A percentile compares a stretch with the other conserved stretches of the same genome.
These are phyloP conservation scores for Drosophila neotestacea DNA, from an alignment of 2,888 invertebrate genomes.

Conservation along the genomic window DNA sequence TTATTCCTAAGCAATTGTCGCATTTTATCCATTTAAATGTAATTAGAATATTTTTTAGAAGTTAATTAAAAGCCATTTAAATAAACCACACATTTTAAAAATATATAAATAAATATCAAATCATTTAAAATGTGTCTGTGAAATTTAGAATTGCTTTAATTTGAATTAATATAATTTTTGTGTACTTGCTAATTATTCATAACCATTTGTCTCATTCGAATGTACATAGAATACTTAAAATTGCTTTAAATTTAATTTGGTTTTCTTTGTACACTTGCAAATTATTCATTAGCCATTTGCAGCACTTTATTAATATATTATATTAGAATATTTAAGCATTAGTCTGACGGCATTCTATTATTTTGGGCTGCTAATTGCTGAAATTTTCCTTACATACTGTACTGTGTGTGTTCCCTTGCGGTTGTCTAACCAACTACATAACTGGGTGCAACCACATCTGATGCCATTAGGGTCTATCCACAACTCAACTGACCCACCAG, in stretches of 20 bases:
- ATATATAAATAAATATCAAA: no score
- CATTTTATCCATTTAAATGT: no score
- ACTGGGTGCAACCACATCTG: slow-evolving; percentile 10
- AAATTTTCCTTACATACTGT: background rate
- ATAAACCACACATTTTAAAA: no score
- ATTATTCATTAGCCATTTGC: background rate
- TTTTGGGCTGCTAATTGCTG: slow-evolving; percentile 8
- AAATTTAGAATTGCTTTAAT: background rate
- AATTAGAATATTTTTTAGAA: no score
- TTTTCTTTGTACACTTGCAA: background rate
- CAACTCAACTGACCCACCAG: slow-evolving; percentile 10
- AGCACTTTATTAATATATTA: background rate
- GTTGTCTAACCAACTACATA: slow-evolving; percentile 29
- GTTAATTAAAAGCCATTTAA: no score
- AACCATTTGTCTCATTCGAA: background rate
- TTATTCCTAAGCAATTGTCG: no score
- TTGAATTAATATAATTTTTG: background rate
- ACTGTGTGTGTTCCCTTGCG: slow-evolving; percentile 13
- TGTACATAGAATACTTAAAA: no score
- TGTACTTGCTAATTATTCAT: background rate
- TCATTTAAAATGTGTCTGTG: no score
- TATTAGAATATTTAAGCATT: background rate
- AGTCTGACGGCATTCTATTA: background rate
- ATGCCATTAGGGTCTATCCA: slow-evolving; percentile 29
- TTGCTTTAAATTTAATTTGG: no score